A percentile compares a stretch with the other conserved stretches of the same genome.
Conservation (phyloP, 2,888 invertebrate genomes). For the Nephrotoma appendiculata region DNA sequence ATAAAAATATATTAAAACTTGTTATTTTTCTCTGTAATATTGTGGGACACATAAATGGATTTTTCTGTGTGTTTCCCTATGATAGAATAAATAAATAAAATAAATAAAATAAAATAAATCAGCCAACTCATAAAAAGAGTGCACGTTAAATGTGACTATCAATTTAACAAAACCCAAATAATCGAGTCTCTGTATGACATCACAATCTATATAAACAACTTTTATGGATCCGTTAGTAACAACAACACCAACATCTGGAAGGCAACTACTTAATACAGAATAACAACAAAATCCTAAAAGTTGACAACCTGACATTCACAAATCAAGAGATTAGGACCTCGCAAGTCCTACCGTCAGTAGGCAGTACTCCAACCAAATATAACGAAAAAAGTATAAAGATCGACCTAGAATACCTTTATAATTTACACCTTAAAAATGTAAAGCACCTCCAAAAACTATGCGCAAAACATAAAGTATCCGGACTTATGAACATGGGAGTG, state of each 20-base stretch:
- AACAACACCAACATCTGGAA: not conserved
- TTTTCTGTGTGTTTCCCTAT: too few relatives aligned
- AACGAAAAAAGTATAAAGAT: not conserved
- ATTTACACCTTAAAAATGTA: not conserved
- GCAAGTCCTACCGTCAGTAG: too few relatives aligned
- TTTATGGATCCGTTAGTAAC: not conserved
- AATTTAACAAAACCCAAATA: not conserved
- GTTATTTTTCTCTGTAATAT: too few relatives aligned
- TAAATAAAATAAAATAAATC: too few relatives aligned
- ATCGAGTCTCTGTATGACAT: not conserved
- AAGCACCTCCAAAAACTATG: not conserved
- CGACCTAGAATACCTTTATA: not conserved
- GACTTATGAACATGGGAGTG: too few relatives aligned
- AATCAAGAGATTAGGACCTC: not conserved
- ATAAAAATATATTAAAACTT: too few relatives aligned
- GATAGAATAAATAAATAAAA: too few relatives aligned
- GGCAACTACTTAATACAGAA: not conserved
- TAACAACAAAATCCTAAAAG: too few relatives aligned
- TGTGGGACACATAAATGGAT: too few relatives aligned
- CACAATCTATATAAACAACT: not conserved
- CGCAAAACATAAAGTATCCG: not conserved
- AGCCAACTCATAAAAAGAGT: too few relatives aligned
- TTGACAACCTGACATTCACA: not conserved
- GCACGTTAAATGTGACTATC: not conserved
- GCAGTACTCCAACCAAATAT: not conserved